Evolutionary conservation across 2,797 vertebrate genomes (phyloP).

Genomic region (Neopelma chrysocephalum): DNA sequence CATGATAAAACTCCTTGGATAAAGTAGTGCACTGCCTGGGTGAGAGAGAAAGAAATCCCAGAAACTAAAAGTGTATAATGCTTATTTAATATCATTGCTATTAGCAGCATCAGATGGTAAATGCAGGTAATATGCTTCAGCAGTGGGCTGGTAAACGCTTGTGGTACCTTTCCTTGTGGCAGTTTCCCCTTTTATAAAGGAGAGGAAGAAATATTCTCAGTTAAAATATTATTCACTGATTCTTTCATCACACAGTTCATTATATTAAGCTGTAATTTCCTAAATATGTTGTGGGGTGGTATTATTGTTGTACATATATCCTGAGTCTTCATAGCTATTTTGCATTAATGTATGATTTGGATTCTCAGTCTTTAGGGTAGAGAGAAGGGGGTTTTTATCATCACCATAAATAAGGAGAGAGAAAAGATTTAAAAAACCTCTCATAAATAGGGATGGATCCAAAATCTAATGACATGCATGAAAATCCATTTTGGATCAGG

Average conservation of each 20-base stretch:
- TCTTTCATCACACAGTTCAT: not conserved
- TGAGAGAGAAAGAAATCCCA: not conserved
- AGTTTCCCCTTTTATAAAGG: not conserved
- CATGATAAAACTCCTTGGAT: not conserved
- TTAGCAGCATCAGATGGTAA: not conserved
- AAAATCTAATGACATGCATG: not conserved
- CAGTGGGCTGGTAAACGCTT: not conserved
- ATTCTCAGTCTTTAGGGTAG: not conserved
- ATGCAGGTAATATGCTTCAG: not conserved
- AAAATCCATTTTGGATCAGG: not conserved
- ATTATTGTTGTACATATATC: not conserved
- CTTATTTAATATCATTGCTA: not conserved
- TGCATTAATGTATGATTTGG: not conserved
- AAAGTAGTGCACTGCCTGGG: not conserved
- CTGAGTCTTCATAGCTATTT: conserved; percentile 1
- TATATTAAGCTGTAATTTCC: conserved; percentile 13
- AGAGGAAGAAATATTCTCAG: not conserved
- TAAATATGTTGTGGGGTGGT: not conserved
- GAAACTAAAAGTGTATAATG: not conserved
- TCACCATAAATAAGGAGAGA: not conserved
- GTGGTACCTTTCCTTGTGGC: not conserved
- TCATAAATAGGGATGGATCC: not conserved
- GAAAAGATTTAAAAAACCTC: not conserved
- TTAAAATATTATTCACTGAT: not conserved
- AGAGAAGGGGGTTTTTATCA: not conserved